phyloP scores from a whole-genome alignment of 2,888 invertebrate species.

The Hermaeophaga mercurialis region DNA sequence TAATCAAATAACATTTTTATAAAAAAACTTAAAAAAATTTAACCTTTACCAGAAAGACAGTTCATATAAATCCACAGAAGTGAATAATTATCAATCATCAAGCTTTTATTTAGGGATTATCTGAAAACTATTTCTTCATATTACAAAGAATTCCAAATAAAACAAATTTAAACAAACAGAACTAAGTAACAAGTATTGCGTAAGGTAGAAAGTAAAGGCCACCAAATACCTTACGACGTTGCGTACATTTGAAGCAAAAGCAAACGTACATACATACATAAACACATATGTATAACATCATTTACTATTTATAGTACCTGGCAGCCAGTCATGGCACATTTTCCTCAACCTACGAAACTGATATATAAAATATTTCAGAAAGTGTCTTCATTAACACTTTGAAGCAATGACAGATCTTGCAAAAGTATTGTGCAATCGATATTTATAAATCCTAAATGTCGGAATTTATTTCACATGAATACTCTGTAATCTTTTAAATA shows the following conservation, averaged over 20 bases:
- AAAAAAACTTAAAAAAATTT: no score
- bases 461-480: neutral
- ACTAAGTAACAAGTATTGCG: slow-evolving; percentile 15
- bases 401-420: slow-evolving; percentile 2
- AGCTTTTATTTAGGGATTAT: no score
- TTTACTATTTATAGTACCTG: slow-evolving; percentile 44
- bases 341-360: slow-evolving; percentile 14
- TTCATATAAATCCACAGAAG: no score
- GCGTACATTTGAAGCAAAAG: slow-evolving; percentile 1
- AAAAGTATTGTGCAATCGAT: neutral
- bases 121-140: no score
- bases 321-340: slow-evolving; percentile 31
- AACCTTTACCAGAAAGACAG: no score
- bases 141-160: no score
- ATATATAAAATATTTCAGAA: slow-evolving; percentile 15
- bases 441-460: neutral
- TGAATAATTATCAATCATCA: no score
- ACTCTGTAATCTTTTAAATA: neutral
- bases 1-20: no score
- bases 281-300: slow-evolving; percentile 44
- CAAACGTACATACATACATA: slow-evolving; percentile 34
- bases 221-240: slow-evolving; percentile 21
- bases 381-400: neutral
- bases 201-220: slow-evolving; percentile 34
- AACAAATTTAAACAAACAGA: neutral